These are phyloP conservation scores for Athalia rosae DNA, from an alignment of 2,888 invertebrate genomes.

Conservation along the genomic window DNA sequence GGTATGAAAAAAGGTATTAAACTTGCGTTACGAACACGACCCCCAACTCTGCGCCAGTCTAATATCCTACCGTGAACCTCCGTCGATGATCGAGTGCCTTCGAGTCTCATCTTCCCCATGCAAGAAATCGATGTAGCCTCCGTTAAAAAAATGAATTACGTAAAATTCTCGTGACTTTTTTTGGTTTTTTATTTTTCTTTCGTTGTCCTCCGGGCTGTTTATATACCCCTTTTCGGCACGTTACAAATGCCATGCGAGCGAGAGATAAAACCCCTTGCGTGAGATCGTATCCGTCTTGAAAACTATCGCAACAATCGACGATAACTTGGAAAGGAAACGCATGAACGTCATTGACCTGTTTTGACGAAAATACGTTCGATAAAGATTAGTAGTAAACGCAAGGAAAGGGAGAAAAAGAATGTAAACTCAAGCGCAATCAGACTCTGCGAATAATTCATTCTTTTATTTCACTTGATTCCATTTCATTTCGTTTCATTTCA, in stretches of 20 bases:
- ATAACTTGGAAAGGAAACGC: too few relatives aligned
- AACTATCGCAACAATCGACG: too few relatives aligned
- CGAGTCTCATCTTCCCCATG: neutral
- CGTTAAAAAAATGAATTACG: neutral
- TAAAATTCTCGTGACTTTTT: neutral
- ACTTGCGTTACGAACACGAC: neutral
- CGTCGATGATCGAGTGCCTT: constrained; percentile 10
- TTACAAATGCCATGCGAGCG: too few relatives aligned
- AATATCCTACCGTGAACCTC: constrained; percentile 12
- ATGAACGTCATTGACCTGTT: too few relatives aligned
- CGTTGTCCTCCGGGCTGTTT: too few relatives aligned
- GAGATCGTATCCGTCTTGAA: too few relatives aligned
- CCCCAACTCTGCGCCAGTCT: neutral
- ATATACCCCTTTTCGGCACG: too few relatives aligned
- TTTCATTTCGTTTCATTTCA: constrained; percentile 35
- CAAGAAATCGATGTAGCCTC: constrained; percentile 3
- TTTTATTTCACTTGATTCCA: constrained; percentile 62
- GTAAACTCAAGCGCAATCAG: constrained; percentile 49
- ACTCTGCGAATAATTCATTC: constrained; percentile 62
- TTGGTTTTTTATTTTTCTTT: too few relatives aligned
- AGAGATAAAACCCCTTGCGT: too few relatives aligned
- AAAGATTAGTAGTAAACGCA: constrained; percentile 19
- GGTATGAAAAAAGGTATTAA: constrained; percentile 10
- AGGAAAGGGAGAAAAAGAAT: neutral
- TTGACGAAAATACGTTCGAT: neutral